Base-by-base conservation (phyloP, 2,888 invertebrate genomes). In the Athalia circularis region DNA sequence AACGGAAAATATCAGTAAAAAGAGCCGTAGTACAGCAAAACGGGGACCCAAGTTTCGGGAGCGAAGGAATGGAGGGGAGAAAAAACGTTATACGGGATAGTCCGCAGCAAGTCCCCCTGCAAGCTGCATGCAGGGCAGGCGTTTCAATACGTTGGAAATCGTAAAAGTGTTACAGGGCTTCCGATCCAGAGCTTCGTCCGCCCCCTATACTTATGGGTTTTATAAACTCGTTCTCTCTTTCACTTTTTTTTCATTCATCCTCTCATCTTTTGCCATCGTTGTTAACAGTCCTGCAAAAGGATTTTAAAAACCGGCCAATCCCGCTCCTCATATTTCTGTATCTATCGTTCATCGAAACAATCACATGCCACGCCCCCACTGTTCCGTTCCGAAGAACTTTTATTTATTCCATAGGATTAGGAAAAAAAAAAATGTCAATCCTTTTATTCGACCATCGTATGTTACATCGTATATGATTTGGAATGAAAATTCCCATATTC, bases 131-230 rank as follows among this genome's bases (percentile, higher is more conserved):
- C 43, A 61, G 29, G 50, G n/a, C 43, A 61, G 29, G 77, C 80
- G 82, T 84, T 83, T 84, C 81, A 81, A 83, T 85, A 80, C 81
- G 80, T 47, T 81, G 81, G 85, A 86, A 86, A 85, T 86, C 84
- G 82, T 80, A 85, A 84, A 86, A 86, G 85, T 85, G 85, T 85
- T 81, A 81, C 82, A 80, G 77, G 83, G 84, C 82, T 83, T 86
- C 82, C 79, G 77, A 80, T 80, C 81, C 78, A 81, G 80, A 75
- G 75, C 75, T 64, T 75, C 50, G 48, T 11, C 59, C 11, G n/a
- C 59, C 61, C 50, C 50, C 75, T 4, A n/a, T 13, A 5, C 65
- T 67, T 29, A 9, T 15, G 29, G 29, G 29, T 29, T 29, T 29
- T 29, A 29, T 29, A 29, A 1, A 29, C 43, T 8, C 64, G 6